Base-by-base conservation (phyloP, 2,888 invertebrate genomes). In the Spisula solida region DNA sequence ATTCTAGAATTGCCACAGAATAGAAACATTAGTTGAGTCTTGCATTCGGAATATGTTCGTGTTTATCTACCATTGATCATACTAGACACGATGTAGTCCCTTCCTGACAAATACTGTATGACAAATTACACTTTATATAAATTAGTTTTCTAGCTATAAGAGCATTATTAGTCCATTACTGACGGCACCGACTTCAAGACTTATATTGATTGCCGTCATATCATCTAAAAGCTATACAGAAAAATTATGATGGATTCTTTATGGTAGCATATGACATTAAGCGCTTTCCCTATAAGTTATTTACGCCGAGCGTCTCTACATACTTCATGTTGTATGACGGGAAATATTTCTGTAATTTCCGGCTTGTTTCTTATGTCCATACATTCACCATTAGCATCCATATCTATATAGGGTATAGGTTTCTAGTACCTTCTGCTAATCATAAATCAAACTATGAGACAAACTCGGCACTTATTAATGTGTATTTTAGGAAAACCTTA, bases 71-170 rank as follows among this genome's bases (percentile, higher is more conserved):
- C 75, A 75, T 75, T 75, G 14, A 75, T 75, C 75, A 75, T 18
- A 12, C 34, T 14, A 75, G 34, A 75, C 31, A 31, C 18, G 29
- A 8, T 34, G 2, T 34, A 31, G 34, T 75, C 31, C 25, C 75
- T 18, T 75, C 31, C 29, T 75, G 75, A 75, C 75, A 75, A 75
- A 4, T 75, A 31, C 31, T 75, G 75, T 75, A 75, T 75, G 75
- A 75, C 34, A 75, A 75, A 75, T 75, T 75, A 75, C 31, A 34
- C 75, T 75, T 75, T 75, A 75, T 75, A 75, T 31, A 75, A 75
- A 75, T 75, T 75, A 34, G 75, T 75, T 75, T 75, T 75, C 75
- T 31, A 16, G 29, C 31, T 75, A 34, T 75, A 75, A 75, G 34
- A 75, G 75, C 31, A 75, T 34, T 75, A 75, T 75, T 31, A 31